phyloP scores from a whole-genome alignment of 2,797 vertebrate species.

The Yasuhikotakia modesta region DNA sequence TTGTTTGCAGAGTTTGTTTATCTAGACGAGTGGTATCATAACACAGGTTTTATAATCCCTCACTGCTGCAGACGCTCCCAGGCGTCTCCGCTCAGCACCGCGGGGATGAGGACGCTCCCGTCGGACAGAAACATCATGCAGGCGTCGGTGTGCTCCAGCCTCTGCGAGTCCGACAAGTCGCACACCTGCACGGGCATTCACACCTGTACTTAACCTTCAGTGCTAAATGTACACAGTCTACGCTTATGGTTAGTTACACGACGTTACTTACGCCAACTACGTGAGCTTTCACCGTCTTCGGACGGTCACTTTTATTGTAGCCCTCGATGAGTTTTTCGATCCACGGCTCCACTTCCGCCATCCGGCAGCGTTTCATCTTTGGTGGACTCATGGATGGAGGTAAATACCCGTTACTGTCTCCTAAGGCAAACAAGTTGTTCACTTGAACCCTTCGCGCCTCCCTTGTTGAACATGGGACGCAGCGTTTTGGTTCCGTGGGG shows the following conservation, averaged over 20 bases:
- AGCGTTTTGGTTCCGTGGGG: constrained; percentile 48
- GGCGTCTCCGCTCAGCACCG: constrained; percentile 48
- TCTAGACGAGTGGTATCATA: constrained; percentile 47
- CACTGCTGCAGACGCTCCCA: constrained; percentile 57
- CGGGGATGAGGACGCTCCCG: constrained; percentile 51
- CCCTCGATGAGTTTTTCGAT: constrained; percentile 52
- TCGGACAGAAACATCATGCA: constrained; percentile 58
- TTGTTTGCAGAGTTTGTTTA: not conserved
- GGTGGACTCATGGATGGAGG: constrained; percentile 17
- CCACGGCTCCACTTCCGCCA: constrained; percentile 47
- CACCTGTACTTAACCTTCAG: not conserved
- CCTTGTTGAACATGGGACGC: not conserved
- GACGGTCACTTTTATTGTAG: not conserved
- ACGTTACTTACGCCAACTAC: constrained; percentile 48
- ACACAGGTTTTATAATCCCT: constrained; percentile 57
- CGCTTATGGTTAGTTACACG: not conserved
- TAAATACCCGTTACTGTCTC: too few relatives aligned
- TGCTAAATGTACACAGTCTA: too few relatives aligned
- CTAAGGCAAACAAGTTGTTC: not conserved
- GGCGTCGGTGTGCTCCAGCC: constrained; percentile 28
- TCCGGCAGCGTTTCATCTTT: constrained; percentile 33
- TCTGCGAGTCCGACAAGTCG: constrained; percentile 44
- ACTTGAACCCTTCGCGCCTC: constrained; percentile 2
- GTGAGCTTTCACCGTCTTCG: constrained; percentile 24
- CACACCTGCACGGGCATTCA: constrained; percentile 38